Percentiles rank a stretch among this genome's conserved stretches.
These are phyloP conservation scores for Hymenochirus boettgeri DNA, from an alignment of 2,113 vertebrate species.

Conservation along the genomic window DNA sequence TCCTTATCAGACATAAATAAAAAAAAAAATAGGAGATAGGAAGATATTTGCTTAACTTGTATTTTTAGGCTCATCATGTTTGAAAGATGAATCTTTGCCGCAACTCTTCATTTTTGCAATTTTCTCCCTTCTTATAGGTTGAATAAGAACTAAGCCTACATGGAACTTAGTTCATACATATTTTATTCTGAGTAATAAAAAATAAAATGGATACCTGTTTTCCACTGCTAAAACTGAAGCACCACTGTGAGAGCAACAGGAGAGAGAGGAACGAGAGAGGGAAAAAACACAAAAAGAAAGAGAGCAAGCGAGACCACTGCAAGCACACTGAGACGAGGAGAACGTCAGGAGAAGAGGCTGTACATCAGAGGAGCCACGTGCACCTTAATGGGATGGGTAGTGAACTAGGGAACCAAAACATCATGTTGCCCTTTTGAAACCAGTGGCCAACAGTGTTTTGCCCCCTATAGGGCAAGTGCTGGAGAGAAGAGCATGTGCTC, in stretches of 20 bases:
- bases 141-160: constrained; percentile 82
- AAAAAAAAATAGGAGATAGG: too few species aligned
- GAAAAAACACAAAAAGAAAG: constrained; percentile 57
- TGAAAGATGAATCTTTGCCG: too few species aligned
- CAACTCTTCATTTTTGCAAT: not conserved
- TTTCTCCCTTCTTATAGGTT: constrained; percentile 57
- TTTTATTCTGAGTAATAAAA: constrained; percentile 97
- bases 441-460: constrained; percentile 64
- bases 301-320: constrained; percentile 68
- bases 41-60: too few species aligned
- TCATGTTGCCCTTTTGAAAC: constrained; percentile 54
- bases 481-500: constrained; percentile 66
- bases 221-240: constrained; percentile 98
- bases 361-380: constrained; percentile 29
- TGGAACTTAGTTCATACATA: constrained; percentile 89
- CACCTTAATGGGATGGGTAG: constrained; percentile 28
- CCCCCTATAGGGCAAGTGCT: constrained; percentile 56
- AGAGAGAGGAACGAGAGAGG: constrained; percentile 67
- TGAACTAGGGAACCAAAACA: constrained; percentile 34
- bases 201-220: constrained; percentile 97
- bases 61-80: too few species aligned
- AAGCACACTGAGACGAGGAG: constrained; percentile 71
- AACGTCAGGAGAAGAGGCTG: constrained; percentile 61
- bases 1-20: too few species aligned
- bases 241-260: constrained; percentile 92